These are phyloP conservation scores for Lithophane socia DNA, from an alignment of 2,888 invertebrate species.

Conservation along the genomic window DNA sequence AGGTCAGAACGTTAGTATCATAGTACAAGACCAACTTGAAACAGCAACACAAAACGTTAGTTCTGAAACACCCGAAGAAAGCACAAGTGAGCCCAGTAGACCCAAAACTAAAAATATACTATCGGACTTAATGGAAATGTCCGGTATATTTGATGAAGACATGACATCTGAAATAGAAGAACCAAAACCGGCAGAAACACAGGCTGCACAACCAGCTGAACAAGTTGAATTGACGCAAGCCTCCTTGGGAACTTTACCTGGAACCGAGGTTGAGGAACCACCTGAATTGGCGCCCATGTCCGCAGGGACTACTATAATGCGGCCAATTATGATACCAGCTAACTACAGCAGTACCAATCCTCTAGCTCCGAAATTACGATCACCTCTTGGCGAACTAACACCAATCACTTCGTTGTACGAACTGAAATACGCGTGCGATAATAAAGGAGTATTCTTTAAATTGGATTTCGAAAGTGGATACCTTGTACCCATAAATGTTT, in stretches of 20 bases:
- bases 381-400: constrained; percentile 47
- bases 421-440: constrained; percentile 78
- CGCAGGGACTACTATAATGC: not conserved
- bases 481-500: constrained; percentile 80
- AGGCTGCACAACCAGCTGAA: not conserved
- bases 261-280: constrained; percentile 1
- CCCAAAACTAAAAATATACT: constrained; percentile 78
- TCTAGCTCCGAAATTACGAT: constrained; percentile 13
- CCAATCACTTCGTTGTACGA: constrained; percentile 77
- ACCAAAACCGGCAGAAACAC: not conserved
- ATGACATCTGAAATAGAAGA: constrained; percentile 46
- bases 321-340: constrained; percentile 2
- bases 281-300: not conserved
- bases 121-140: constrained; percentile 88
- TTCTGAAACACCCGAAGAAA: constrained; percentile 25
- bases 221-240: not conserved
- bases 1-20: not conserved
- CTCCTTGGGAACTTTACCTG: not conserved
- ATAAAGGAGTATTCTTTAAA: constrained; percentile 80
- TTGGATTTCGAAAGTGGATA: constrained; percentile 77
- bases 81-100: constrained; percentile 1
- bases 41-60: constrained; percentile 2
- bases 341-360: not conserved
- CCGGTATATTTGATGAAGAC: constrained; percentile 85
- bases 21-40: not conserved